Evolutionary conservation across 2,888 invertebrate species (phyloP), one percentile per base, ranked within the genome.

Genomic region (Lasioglossum morio): DNA sequence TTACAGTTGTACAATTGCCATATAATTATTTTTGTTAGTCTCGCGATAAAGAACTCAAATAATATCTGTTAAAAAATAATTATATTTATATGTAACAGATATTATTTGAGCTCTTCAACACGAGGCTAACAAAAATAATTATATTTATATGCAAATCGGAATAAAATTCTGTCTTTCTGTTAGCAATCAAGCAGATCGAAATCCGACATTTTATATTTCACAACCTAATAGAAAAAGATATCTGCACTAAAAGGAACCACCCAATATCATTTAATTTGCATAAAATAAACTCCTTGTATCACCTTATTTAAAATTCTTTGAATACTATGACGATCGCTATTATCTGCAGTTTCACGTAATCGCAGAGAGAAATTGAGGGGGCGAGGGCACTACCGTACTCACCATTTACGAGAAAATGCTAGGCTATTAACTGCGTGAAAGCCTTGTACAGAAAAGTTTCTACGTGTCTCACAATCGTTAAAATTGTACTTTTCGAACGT

Each of bases 341-440:
- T 60, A 27, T 14, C 14, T 27, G 27, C 60, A 14, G 60, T 27
- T 60, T 60, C 60, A 27, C 27, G 60, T 60, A 27, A 60, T 60
- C 60, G 60, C 27, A 27, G 40, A 5, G 27, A 16, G 30, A 27
- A 30, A 63, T 30, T 16, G 63, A 30, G 30, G 27, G 63, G 63
- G 7, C 63, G 30, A 4, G 60, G 7, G 16, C 16, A 16, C 30
- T 10, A n/a, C 53, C 10, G 53, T 53, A n/a, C 53, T 53, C 53
- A n/a, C 10, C 53, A 53, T 53, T 53, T 53, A 63, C 63, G 63
- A 63, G 63, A 63, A 63, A 63, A 63, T 30, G 30, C 53, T 30
- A 23, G 8, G 30, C 66, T 37, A 37, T 34, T 30, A 66, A 37
- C 66, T 23, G 37, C 66, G 34, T 34, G 66, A 66, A 37, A n/a